phyloP scores from a whole-genome alignment of 2,113 vertebrate genomes.

The Brachypteracias leptosomus region DNA sequence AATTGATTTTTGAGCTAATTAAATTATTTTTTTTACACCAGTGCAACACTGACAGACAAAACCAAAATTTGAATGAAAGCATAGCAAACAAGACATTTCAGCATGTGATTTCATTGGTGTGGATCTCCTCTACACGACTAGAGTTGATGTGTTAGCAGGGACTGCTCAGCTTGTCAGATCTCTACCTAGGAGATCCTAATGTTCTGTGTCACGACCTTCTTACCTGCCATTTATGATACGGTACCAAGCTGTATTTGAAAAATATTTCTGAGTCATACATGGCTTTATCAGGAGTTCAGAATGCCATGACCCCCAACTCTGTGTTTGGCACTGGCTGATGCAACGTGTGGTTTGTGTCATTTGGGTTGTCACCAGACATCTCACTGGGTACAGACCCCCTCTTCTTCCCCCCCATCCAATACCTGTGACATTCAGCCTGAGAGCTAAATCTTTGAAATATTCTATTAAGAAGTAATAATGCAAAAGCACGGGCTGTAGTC shows the following conservation, averaged over 20 bases:
- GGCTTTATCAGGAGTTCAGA: neutral
- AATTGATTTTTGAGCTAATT: neutral
- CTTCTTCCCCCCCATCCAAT: neutral
- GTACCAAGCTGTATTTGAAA: neutral
- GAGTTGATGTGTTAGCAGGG: neutral
- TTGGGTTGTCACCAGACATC: neutral
- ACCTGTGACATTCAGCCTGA: neutral
- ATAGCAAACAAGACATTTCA: neutral
- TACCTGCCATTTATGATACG: neutral
- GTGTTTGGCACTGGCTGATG: neutral
- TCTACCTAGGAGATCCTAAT: neutral
- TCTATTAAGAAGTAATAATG: neutral
- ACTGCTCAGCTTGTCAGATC: rapidly evolving
- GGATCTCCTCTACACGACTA: neutral
- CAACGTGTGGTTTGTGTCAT: rapidly evolving
- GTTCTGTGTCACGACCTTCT: rapidly evolving
- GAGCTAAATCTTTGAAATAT: neutral
- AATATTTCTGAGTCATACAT: neutral
- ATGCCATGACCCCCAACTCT: rapidly evolving
- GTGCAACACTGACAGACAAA: neutral
- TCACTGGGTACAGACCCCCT: neutral
- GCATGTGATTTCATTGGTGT: rapidly evolving
- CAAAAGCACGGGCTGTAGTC: neutral
- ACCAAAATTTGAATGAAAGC: neutral
- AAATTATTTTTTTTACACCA: neutral